Evolutionary conservation across 2,888 invertebrate species (phyloP).

Genomic region (Mesorhabditis sp.): DNA sequence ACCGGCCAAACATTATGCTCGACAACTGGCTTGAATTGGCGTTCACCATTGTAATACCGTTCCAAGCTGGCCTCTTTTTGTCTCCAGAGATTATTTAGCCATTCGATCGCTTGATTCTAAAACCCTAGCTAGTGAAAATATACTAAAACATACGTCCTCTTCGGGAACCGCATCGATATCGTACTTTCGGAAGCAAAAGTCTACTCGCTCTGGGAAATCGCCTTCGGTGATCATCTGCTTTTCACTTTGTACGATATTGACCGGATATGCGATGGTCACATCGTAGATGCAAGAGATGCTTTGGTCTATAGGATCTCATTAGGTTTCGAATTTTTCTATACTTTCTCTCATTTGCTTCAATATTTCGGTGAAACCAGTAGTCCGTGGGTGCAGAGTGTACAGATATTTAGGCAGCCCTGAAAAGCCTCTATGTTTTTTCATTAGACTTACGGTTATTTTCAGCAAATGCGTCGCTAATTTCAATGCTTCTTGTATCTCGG

Average conservation of each 20-base stretch:
- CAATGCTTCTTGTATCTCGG: conserved; percentile 70
- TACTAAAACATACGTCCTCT: conserved; percentile 6
- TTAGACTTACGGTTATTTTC: conserved; percentile 42
- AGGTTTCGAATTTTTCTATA: conserved; percentile 38
- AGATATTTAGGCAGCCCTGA: conserved; percentile 66
- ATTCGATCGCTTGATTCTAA: conserved; percentile 54
- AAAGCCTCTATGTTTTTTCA: not conserved
- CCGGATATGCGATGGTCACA: conserved; percentile 75
- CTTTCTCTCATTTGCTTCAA: conserved; percentile 63
- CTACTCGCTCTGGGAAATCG: conserved; percentile 72
- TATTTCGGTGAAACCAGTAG: conserved; percentile 70
- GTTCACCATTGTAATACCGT: conserved; percentile 17
- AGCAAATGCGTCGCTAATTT: conserved; percentile 73
- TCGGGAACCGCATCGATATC: conserved; percentile 19
- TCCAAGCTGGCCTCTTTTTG: conserved; percentile 59
- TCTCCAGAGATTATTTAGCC: conserved; percentile 59
- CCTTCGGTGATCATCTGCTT: conserved; percentile 69
- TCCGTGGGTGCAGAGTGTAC: conserved; percentile 80
- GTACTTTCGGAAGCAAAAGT: conserved; percentile 69
- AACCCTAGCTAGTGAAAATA: conserved; percentile 18
- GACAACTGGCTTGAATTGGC: conserved; percentile 24
- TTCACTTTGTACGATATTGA: conserved; percentile 74
- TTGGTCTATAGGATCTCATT: conserved; percentile 59
- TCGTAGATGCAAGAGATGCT: conserved; percentile 77
- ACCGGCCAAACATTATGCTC: conserved; percentile 33